These are phyloP conservation scores for Ramphastos sulfuratus DNA, from an alignment of 2,113 vertebrate species.

Conservation along the genomic window DNA sequence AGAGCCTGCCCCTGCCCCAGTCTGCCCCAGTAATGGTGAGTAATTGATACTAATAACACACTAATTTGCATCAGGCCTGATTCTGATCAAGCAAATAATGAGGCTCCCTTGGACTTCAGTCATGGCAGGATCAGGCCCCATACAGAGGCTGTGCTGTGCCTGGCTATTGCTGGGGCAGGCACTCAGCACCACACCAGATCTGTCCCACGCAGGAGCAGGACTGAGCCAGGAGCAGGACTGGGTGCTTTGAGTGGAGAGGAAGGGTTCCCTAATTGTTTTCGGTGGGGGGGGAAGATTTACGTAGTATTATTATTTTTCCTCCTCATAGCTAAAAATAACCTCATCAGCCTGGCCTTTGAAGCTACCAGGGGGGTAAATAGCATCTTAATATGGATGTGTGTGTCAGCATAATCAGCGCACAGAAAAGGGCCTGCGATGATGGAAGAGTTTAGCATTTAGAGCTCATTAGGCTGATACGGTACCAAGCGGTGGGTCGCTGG, in stretches of 20 bases:
- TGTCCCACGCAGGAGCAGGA: not conserved
- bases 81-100: slow-evolving; percentile 21
- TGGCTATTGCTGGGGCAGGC: not conserved
- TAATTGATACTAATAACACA: slow-evolving; percentile 56
- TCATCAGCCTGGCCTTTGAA: slow-evolving; percentile 68
- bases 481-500: not conserved
- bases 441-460: slow-evolving; percentile 66
- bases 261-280: slow-evolving; percentile 36
- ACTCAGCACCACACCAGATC: not conserved
- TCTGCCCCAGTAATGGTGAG: slow-evolving; percentile 43
- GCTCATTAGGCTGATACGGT: slow-evolving; percentile 41
- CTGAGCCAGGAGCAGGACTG: not conserved
- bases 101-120: slow-evolving; percentile 4
- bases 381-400: slow-evolving; percentile 59
- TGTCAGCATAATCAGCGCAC: slow-evolving; percentile 62
- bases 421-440: slow-evolving; percentile 38
- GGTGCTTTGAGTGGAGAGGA: not conserved
- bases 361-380: slow-evolving; percentile 60
- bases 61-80: slow-evolving; percentile 33
- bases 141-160: not conserved
- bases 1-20: slow-evolving; percentile 43
- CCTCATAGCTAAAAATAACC: slow-evolving; percentile 56
- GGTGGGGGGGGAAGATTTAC: not conserved
- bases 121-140: not conserved
- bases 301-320: slow-evolving; percentile 17